Percentiles rank a stretch among this genome's conserved stretches.
Evolutionary conservation across 2,888 invertebrate genomes (phyloP).

Genomic region (Cephus nigrinus): DNA sequence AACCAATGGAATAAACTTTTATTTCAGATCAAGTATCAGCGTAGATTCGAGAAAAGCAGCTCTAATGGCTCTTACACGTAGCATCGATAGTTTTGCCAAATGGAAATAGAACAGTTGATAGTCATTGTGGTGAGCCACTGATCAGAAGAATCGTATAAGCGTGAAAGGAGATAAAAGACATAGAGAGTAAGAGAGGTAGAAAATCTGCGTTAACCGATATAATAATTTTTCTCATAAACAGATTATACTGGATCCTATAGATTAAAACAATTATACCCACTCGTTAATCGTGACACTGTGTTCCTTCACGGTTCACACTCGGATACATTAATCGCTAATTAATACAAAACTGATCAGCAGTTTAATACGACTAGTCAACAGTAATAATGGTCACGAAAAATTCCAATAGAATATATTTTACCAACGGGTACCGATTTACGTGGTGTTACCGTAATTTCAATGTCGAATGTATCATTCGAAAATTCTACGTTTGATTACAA

Average conservation of each 20-base stretch:
- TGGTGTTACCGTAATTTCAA: too few relatives aligned
- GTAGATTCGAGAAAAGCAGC: constrained; percentile 23
- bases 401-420: constrained; percentile 16
- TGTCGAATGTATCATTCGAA: neutral
- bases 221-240: neutral
- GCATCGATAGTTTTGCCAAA: constrained; percentile 41
- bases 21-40: constrained; percentile 35
- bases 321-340: constrained; percentile 14
- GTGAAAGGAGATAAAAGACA: neutral
- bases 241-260: neutral
- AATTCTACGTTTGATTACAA: neutral
- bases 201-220: neutral
- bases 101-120: constrained; percentile 25
- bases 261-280: constrained; percentile 23
- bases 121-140: neutral
- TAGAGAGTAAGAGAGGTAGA: neutral
- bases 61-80: constrained; percentile 18
- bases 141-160: neutral
- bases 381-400: constrained; percentile 23
- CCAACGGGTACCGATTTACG: constrained; percentile 2
- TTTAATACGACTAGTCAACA: constrained; percentile 44
- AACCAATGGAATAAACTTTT: neutral
- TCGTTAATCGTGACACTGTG: constrained; percentile 25
- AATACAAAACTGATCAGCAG: constrained; percentile 38
- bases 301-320: constrained; percentile 3